phyloP scores from a whole-genome alignment of 2,888 invertebrate species.

The Aphidoletes aphidimyza region DNA sequence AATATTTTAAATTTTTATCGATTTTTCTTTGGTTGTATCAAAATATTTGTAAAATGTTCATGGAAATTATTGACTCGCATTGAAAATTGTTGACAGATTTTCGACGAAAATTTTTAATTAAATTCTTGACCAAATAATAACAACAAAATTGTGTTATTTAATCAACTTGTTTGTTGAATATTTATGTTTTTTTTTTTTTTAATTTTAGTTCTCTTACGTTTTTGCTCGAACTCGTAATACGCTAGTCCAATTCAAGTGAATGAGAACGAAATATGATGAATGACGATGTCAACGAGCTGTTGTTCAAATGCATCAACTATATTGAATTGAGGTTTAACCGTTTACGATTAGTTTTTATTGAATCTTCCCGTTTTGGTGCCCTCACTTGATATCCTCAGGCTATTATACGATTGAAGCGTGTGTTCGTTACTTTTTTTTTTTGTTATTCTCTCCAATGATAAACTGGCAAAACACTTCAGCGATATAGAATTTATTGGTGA shows the following conservation, averaged over 20 bases:
- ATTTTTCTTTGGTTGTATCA: not conserved
- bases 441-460: not conserved
- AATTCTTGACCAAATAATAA: not conserved
- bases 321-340: conserved; percentile 3
- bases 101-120: not conserved
- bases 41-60: not conserved
- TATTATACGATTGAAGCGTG: conserved; percentile 33
- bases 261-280: not conserved
- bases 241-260: conserved; percentile 10
- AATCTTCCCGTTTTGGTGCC: conserved; percentile 20
- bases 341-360: conserved; percentile 53
- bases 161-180: not conserved
- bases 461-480: conserved; percentile 30
- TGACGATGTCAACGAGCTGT: conserved; percentile 10
- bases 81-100: conserved; percentile 19
- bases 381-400: not conserved
- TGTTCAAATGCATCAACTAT: conserved; percentile 17
- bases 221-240: not conserved
- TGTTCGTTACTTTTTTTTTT: too few species aligned
- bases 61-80: not conserved
- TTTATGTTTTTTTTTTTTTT: too few species aligned
- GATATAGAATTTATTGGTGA: not conserved
- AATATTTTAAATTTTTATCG: too few species aligned
- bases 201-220: not conserved
- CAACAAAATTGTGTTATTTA: not conserved